Conservation (phyloP, 1,140 invertebrate genomes). For the Caenorhabditis tropicalis region DNA sequence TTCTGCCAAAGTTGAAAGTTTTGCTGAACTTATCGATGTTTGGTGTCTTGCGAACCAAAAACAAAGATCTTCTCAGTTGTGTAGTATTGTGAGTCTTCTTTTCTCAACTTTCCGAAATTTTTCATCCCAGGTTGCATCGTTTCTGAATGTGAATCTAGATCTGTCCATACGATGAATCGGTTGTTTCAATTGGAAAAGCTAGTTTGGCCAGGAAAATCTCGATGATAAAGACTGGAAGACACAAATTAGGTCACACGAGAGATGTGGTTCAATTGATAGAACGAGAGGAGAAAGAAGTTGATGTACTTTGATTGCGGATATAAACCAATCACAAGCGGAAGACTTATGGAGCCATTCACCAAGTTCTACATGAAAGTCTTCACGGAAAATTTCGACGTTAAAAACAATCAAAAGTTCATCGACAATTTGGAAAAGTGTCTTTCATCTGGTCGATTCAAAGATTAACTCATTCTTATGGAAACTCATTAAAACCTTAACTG, state of each 20-base stretch:
- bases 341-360: conserved; percentile 82
- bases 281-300: conserved; percentile 83
- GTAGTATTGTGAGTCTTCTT: conserved; percentile 54
- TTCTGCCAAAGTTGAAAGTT: conserved; percentile 50
- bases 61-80: too few relatives aligned
- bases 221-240: too few relatives aligned
- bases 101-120: conserved; percentile 4
- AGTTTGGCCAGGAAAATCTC: too few relatives aligned
- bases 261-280: conserved; percentile 83
- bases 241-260: conserved; percentile 61
- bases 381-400: conserved; percentile 80
- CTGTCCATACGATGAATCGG: too few relatives aligned
- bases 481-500: too few relatives aligned
- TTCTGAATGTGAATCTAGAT: conserved; percentile 35
- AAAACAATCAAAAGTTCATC: conserved; percentile 86
- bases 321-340: conserved; percentile 90
- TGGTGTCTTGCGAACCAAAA: too few relatives aligned
- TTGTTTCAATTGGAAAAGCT: too few relatives aligned
- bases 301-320: conserved; percentile 79
- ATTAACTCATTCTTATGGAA: conserved; percentile 81
- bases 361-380: conserved; percentile 88
- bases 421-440: conserved; percentile 81
- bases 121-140: conserved; percentile 48
- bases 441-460: conserved; percentile 79
- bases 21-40: conserved; percentile 62